Evolutionary conservation across 2,113 vertebrate species (phyloP).

Genomic region (Noturus placidus): DNA sequence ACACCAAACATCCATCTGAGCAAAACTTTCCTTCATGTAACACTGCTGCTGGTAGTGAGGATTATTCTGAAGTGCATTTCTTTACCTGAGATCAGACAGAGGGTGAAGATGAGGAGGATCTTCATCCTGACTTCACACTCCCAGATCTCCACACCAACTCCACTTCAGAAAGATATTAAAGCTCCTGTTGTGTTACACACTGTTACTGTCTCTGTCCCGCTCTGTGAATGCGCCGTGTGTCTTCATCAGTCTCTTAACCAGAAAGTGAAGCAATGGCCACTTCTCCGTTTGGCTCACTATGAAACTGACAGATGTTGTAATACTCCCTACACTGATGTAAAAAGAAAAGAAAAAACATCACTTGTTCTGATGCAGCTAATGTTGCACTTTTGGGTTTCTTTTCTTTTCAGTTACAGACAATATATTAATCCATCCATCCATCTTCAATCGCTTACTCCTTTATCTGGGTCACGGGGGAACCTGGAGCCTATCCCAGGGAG

Average conservation of each 20-base stretch:
- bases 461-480: too few relatives aligned
- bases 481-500: too few relatives aligned
- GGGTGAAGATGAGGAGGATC: background rate
- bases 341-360: background rate
- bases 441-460: too few relatives aligned
- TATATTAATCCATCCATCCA: too few relatives aligned
- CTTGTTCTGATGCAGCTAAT: background rate
- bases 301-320: background rate
- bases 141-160: background rate
- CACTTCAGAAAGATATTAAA: constrained; percentile 7
- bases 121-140: constrained; percentile 5
- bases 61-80: background rate
- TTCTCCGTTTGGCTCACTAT: background rate
- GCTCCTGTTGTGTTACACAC: background rate
- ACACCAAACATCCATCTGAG: constrained; percentile 11
- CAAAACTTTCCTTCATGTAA: background rate
- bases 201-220: background rate
- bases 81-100: constrained; percentile 61
- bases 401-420: background rate
- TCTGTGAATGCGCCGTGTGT: too few relatives aligned
- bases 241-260: background rate
- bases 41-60: constrained; percentile 5
- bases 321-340: background rate
- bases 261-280: background rate
- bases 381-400: background rate